Evolutionary conservation across 2,888 invertebrate genomes (phyloP).

Genomic region (Scelioninae gen. 1): DNA sequence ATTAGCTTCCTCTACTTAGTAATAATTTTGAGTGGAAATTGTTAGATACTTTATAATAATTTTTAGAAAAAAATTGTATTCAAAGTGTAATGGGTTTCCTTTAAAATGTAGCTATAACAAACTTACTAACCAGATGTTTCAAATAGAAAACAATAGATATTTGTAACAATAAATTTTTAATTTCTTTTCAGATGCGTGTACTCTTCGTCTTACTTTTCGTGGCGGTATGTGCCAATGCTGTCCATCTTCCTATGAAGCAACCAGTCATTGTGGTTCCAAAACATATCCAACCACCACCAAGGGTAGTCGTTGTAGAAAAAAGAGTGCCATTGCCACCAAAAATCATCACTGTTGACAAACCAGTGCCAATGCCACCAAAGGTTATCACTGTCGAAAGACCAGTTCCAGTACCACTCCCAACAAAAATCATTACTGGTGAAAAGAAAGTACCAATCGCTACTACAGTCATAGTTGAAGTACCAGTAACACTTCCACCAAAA

Average conservation of each 20-base stretch:
- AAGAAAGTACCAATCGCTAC: no score
- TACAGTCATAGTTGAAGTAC: conserved; percentile 9
- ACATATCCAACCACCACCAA: conserved; percentile 52
- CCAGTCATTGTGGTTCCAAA: conserved; percentile 29
- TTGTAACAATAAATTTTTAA: no score
- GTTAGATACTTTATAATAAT: no score
- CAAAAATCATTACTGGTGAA: no score
- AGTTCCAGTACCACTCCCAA: conserved; percentile 24
- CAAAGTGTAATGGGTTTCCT: no score
- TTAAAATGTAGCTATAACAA: no score
- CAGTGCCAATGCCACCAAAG: conserved; percentile 27
- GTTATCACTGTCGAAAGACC: conserved; percentile 29
- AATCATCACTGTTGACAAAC: conserved; percentile 15
- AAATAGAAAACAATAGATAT: no score
- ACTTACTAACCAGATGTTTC: no score
- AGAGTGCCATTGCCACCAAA: conserved; percentile 41
- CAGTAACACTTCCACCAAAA: conserved; percentile 38
- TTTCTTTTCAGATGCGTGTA: conserved; percentile 52
- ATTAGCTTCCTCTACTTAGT: neutral
- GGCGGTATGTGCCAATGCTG: conserved; percentile 35
- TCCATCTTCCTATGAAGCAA: neutral
- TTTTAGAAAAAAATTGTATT: no score
- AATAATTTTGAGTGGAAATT: neutral
- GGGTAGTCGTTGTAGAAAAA: conserved; percentile 13
- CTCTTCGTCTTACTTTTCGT: conserved; percentile 31